Conservation (phyloP, 2,888 invertebrate species). For the Thyatira batis region DNA sequence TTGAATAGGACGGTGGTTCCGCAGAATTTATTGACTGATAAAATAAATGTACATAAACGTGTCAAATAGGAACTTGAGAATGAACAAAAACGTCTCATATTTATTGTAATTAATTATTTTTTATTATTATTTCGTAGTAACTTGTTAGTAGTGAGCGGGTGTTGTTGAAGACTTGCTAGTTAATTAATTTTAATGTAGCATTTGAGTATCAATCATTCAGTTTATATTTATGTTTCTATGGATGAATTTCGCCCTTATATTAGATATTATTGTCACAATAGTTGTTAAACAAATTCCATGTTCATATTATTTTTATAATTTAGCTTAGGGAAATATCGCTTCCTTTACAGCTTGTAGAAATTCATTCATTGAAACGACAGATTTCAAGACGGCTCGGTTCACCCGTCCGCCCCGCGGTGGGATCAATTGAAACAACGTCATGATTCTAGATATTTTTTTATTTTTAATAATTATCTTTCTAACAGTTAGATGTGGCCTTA, state of each 20-base stretch:
- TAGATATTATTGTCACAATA: constrained; percentile 38
- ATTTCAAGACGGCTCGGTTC: constrained; percentile 11
- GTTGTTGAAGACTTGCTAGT: constrained; percentile 64
- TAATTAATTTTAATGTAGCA: constrained; percentile 66
- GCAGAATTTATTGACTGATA: constrained; percentile 70
- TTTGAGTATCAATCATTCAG: constrained; percentile 44
- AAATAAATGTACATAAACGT: constrained; percentile 63
- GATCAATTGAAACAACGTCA: constrained; percentile 25
- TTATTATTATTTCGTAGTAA: constrained; percentile 54
- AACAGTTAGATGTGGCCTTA: constrained; percentile 75
- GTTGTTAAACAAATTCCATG: constrained; percentile 49
- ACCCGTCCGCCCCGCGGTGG: background rate
- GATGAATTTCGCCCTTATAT: constrained; percentile 28
- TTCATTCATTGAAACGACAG: constrained; percentile 44
- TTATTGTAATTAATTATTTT: constrained; percentile 59
- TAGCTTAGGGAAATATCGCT: constrained; percentile 39
- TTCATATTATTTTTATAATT: constrained; percentile 51
- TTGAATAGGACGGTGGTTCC: constrained; percentile 35
- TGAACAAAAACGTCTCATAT: constrained; percentile 75
- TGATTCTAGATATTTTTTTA: constrained; percentile 50
- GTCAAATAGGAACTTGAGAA: constrained; percentile 66
- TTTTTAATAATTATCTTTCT: constrained; percentile 59
- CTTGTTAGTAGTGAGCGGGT: constrained; percentile 58
- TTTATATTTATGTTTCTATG: constrained; percentile 37
- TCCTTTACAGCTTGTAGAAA: constrained; percentile 24